Conservation (phyloP, 1,140 invertebrate genomes). For the Pogonomyrmex barbatus region DNA sequence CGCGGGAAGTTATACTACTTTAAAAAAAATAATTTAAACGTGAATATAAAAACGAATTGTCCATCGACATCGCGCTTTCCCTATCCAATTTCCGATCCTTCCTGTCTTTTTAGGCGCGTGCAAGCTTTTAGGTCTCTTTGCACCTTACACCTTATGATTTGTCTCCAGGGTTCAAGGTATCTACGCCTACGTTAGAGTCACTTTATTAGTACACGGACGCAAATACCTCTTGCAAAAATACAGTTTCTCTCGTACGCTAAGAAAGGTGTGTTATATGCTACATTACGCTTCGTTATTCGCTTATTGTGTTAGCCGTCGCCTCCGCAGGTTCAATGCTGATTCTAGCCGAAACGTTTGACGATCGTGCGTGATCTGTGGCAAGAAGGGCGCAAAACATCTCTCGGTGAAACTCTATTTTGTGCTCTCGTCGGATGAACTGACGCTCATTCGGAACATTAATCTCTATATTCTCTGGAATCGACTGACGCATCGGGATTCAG, state of each 20-base stretch:
- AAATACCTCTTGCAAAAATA: slow-evolving; percentile 76
- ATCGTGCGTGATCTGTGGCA: slow-evolving; percentile 61
- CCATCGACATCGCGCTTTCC: slow-evolving; percentile 26
- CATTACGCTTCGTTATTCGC: slow-evolving; percentile 56
- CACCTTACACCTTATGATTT: slow-evolving; percentile 18
- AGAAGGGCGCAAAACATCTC: slow-evolving; percentile 62
- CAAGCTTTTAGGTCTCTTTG: background rate
- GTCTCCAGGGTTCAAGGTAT: slow-evolving; percentile 40
- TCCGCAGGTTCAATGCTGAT: background rate
- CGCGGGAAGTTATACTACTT: background rate
- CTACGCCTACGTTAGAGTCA: slow-evolving; percentile 58
- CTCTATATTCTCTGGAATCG: background rate
- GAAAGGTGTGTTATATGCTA: slow-evolving; percentile 65
- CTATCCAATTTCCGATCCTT: background rate
- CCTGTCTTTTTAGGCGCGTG: background rate
- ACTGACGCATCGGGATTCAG: slow-evolving; percentile 35
- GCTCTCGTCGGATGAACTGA: background rate
- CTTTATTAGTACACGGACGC: slow-evolving; percentile 70
- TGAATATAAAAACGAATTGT: slow-evolving; percentile 39
- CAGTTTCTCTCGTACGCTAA: slow-evolving; percentile 66
- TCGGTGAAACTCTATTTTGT: background rate
- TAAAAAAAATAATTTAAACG: slow-evolving; percentile 59
- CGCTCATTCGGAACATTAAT: background rate
- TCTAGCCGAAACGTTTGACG: background rate
- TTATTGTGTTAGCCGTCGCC: slow-evolving; percentile 10